phyloP scores from a whole-genome alignment of 2,888 invertebrate genomes.

The Bugulina stolonifera region DNA sequence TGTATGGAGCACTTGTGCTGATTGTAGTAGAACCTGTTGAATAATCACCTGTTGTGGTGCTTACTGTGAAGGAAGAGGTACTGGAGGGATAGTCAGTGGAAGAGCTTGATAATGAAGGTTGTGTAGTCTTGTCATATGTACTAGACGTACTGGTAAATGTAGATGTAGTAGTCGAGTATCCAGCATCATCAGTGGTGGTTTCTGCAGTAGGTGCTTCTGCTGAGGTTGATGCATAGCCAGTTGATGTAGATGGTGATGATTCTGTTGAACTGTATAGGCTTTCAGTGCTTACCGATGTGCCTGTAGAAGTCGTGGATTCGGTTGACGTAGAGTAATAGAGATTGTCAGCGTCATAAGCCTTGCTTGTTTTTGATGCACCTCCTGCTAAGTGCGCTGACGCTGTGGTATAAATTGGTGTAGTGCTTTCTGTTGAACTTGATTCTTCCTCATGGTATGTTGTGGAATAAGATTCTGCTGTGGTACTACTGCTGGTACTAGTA shows the following conservation, averaged over 20 bases:
- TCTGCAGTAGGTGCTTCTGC: background rate
- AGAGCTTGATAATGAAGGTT: background rate
- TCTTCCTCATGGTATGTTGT: background rate
- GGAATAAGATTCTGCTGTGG: background rate
- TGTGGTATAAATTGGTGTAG: background rate
- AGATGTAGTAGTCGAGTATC: background rate
- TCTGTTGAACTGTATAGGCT: background rate
- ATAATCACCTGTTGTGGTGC: background rate
- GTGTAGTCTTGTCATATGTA: background rate
- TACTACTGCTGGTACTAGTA: background rate
- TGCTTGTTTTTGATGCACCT: background rate
- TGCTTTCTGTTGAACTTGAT: background rate
- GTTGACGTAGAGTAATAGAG: too few relatives aligned
- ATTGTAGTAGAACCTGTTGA: background rate
- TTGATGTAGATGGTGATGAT: background rate
- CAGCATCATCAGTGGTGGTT: too few relatives aligned
- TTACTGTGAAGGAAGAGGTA: background rate
- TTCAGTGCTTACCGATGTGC: too few relatives aligned
- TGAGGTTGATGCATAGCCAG: background rate
- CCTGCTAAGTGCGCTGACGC: background rate
- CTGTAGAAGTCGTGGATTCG: too few relatives aligned
- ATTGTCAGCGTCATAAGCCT: too few relatives aligned
- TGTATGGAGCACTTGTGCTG: too few relatives aligned
- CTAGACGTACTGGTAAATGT: background rate
- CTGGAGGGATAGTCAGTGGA: background rate